Conservation (phyloP, 2,797 vertebrate genomes). For the Karalla daura region DNA sequence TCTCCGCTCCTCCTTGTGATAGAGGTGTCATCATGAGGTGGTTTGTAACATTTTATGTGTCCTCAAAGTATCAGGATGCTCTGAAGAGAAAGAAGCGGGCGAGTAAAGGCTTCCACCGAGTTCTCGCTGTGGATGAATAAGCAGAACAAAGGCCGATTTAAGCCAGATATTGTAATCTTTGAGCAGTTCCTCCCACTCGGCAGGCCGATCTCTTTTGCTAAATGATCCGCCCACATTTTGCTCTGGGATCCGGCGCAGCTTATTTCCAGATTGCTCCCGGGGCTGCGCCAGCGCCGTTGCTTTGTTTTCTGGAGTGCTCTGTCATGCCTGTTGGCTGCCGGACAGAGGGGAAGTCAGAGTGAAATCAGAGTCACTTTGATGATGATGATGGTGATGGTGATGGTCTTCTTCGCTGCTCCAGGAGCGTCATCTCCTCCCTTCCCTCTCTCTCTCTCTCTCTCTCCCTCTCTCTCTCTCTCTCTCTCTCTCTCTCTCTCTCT, state of each 20-base stretch:
- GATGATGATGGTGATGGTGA: conserved; percentile 16
- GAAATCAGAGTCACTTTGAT: background rate
- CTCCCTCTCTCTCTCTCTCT: too few relatives aligned
- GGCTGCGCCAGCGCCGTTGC: conserved; percentile 9
- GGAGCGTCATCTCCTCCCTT: too few relatives aligned
- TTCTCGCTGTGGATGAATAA: conserved; percentile 29
- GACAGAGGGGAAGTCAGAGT: conserved; percentile 8
- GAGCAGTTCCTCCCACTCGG: conserved; percentile 56
- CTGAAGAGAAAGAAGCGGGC: conserved; percentile 14
- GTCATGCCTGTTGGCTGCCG: conserved; percentile 27
- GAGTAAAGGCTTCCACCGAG: conserved; percentile 10
- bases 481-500: too few relatives aligned
- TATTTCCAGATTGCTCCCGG: conserved; percentile 39
- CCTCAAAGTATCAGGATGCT: background rate
- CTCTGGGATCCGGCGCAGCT: conserved; percentile 38
- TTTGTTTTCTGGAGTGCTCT: conserved; percentile 28
- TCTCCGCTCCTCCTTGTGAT: background rate
- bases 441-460: too few relatives aligned
- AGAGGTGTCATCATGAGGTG: background rate
- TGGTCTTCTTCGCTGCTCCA: too few relatives aligned
- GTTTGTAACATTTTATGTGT: background rate
- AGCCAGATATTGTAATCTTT: conserved; percentile 47
- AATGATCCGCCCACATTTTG: conserved; percentile 60
- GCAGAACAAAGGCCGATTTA: conserved; percentile 51
- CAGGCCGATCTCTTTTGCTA: conserved; percentile 33